Conservation (phyloP, 2,797 vertebrate species). For the Parotocinclus haroldoi region DNA sequence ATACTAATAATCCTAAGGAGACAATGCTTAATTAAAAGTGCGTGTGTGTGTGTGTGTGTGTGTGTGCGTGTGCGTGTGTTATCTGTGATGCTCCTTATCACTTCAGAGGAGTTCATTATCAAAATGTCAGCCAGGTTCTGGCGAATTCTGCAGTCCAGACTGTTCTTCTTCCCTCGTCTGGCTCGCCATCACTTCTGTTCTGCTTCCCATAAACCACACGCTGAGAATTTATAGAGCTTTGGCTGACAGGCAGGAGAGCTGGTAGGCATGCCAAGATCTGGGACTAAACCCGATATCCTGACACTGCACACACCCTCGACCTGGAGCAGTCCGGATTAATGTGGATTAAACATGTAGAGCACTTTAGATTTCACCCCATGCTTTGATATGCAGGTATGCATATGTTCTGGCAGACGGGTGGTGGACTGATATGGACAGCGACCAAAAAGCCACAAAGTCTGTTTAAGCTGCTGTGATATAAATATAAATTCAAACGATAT, state of each 20-base stretch:
- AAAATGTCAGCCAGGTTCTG: conserved; percentile 48
- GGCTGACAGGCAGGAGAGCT: conserved; percentile 34
- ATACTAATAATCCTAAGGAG: too few species aligned
- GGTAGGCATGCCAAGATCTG: conserved; percentile 17
- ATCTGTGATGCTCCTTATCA: conserved; percentile 10
- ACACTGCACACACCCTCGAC: neutral
- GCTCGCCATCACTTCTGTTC: conserved; percentile 18
- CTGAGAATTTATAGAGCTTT: conserved; percentile 45
- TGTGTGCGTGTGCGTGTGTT: too few species aligned
- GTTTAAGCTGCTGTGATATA: too few species aligned
- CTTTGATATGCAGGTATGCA: too few species aligned
- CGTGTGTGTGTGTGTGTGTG: conserved; percentile 7
- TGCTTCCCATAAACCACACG: conserved; percentile 35
- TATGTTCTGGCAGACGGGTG: too few species aligned
- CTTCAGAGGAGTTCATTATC: conserved; percentile 45
- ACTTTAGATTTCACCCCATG: too few species aligned
- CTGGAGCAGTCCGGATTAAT: neutral
- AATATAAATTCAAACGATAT: too few species aligned
- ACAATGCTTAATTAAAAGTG: conserved; percentile 7
- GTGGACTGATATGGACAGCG: too few species aligned
- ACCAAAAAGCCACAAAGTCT: too few species aligned
- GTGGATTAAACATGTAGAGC: too few species aligned
- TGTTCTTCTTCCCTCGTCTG: conserved; percentile 35
- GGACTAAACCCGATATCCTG: conserved; percentile 6
- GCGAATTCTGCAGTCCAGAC: conserved; percentile 42